phyloP scores from a whole-genome alignment of 2,797 vertebrate species.

The Yasuhikotakia modesta region DNA sequence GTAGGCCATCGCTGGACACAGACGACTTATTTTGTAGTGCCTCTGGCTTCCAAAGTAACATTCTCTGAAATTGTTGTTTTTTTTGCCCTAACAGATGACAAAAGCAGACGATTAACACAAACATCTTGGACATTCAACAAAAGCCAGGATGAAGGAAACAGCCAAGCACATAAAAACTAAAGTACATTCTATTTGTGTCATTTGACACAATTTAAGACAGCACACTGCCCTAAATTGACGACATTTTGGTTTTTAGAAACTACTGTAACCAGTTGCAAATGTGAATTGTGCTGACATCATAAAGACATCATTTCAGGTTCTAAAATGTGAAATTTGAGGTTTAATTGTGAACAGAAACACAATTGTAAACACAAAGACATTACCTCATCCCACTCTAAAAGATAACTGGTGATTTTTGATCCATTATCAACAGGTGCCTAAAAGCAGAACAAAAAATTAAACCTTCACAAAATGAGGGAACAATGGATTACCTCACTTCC shows the following conservation, averaged over 20 bases:
- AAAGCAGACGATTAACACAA: not conserved
- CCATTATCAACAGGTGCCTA: slow-evolving; percentile 94
- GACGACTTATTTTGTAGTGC: slow-evolving; percentile 90
- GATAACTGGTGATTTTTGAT: slow-evolving; percentile 98
- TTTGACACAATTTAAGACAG: not conserved
- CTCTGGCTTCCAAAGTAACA: slow-evolving; percentile 94
- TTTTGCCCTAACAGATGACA: slow-evolving; percentile 82
- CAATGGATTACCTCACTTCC: slow-evolving; percentile 55
- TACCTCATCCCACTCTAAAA: slow-evolving; percentile 98
- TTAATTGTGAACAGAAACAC: not conserved
- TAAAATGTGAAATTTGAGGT: not conserved
- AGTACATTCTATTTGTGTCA: not conserved
- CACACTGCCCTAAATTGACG: not conserved
- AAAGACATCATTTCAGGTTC: not conserved
- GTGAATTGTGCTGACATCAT: not conserved
- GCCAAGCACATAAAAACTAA: not conserved
- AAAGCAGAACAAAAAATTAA: slow-evolving; percentile 44
- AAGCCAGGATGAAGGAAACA: not conserved
- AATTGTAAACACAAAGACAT: slow-evolving; percentile 56
- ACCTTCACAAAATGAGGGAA: slow-evolving; percentile 2
- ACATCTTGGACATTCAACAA: not conserved
- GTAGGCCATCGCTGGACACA: slow-evolving; percentile 91
- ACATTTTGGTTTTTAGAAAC: slow-evolving; percentile 8
- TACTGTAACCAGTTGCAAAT: not conserved
- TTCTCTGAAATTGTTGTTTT: slow-evolving; percentile 93